Percentiles rank a stretch among this genome's conserved stretches.
Conservation (phyloP, 2,888 invertebrate species). For the Adela reaumurella region DNA sequence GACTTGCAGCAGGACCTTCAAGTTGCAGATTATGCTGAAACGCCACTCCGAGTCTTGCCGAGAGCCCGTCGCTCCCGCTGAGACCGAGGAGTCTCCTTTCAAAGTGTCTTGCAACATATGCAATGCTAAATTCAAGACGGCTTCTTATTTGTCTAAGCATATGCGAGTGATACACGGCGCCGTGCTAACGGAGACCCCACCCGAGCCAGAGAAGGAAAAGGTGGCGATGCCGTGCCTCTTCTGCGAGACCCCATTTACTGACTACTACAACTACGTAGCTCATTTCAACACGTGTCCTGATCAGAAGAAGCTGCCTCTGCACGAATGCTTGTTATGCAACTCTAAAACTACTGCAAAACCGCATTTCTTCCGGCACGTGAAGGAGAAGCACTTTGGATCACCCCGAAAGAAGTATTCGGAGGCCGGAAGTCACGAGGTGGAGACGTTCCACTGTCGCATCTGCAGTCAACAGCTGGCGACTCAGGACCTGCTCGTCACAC, state of each 20-base stretch:
- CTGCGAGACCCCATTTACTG: conserved; percentile 26
- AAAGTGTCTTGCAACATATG: conserved; percentile 34
- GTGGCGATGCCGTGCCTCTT: conserved; percentile 32
- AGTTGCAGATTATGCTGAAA: conserved; percentile 47
- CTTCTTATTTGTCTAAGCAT: conserved; percentile 37
- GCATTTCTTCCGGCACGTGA: conserved; percentile 30
- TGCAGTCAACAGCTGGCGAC: conserved; percentile 30
- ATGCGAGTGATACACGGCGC: conserved; percentile 39
- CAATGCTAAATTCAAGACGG: conserved; percentile 29
- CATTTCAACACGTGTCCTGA: conserved; percentile 30
- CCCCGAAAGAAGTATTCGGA: conserved; percentile 4
- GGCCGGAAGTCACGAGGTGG: no score
- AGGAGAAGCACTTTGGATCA: conserved; percentile 8
- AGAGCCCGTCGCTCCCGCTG: conserved; percentile 17
- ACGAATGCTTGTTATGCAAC: conserved; percentile 31
- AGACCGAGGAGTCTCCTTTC: conserved; percentile 36
- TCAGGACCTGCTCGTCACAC: conserved; percentile 34
- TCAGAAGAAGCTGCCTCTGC: conserved; percentile 18
- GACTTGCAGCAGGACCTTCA: conserved; percentile 38
- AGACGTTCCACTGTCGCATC: conserved; percentile 31
- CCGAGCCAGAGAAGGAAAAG: conserved; percentile 12
- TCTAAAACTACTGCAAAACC: conserved; percentile 22
- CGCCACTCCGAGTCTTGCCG: conserved; percentile 31
- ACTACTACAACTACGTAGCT: conserved; percentile 28
- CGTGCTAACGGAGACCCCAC: conserved; percentile 20